These are phyloP conservation scores for Palythoa heliodiscus DNA, from an alignment of 92 coral and sea anemone species.

Conservation along the genomic window DNA sequence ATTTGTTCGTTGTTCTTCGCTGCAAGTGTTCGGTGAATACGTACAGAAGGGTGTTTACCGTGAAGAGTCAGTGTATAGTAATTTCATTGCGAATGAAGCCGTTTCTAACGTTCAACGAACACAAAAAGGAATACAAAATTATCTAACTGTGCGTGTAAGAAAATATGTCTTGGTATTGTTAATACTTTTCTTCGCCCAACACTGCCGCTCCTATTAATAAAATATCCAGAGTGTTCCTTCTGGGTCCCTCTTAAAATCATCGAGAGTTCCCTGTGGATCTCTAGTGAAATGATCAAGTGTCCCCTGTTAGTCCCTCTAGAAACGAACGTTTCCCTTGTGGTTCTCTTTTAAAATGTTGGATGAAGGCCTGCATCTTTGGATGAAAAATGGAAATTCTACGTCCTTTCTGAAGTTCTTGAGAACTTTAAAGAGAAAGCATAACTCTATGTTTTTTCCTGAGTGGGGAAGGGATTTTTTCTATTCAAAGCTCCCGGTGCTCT, in stretches of 20 bases:
- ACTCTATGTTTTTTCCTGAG: not conserved
- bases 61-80: not conserved
- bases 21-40: too few relatives aligned
- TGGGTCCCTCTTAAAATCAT: too few relatives aligned
- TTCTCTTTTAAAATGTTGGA: not conserved
- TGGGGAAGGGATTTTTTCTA: not conserved
- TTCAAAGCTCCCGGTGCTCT: conserved; percentile 59
- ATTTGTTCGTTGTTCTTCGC: too few relatives aligned
- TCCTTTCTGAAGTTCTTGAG: not conserved
- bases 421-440: not conserved
- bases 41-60: not conserved
- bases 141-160: not conserved
- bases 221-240: not conserved
- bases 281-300: not conserved
- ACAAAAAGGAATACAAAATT: not conserved
- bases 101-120: not conserved
- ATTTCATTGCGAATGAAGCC: not conserved
- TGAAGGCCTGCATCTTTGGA: not conserved
- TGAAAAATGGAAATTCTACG: not conserved
- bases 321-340: not conserved
- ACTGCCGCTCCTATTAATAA: too few relatives aligned
- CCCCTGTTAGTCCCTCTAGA: not conserved
- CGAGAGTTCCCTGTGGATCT: not conserved
- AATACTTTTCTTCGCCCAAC: not conserved
- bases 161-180: not conserved